Percentiles rank a stretch among this genome's conserved stretches.
These are phyloP conservation scores for Trematocara zebra DNA, from an alignment of 2,113 vertebrate species.

Conservation along the genomic window DNA sequence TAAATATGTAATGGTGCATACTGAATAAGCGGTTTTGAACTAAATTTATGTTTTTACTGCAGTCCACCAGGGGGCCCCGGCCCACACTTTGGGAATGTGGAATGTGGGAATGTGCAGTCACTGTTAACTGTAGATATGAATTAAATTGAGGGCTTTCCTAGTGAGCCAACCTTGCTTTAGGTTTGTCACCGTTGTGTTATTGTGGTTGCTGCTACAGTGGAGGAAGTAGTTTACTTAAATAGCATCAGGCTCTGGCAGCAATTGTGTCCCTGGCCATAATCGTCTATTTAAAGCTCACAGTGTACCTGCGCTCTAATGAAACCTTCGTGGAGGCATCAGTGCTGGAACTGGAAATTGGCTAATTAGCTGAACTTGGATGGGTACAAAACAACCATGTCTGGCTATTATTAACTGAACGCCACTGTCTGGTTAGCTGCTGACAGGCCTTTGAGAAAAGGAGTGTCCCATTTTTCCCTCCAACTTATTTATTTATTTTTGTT, in stretches of 20 bases:
- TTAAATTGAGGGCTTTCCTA: not conserved
- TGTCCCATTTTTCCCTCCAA: not conserved
- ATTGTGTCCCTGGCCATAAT: not conserved
- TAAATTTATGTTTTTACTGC: not conserved
- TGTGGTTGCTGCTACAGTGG: not conserved
- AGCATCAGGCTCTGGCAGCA: not conserved
- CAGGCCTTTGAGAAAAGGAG: constrained; percentile 21
- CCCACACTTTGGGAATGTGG: not conserved
- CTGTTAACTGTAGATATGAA: not conserved
- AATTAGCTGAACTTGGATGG: not conserved
- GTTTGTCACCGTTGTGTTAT: not conserved
- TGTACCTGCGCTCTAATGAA: constrained; percentile 4
- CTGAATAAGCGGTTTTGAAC: not conserved
- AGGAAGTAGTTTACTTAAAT: not conserved
- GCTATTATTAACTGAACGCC: constrained; percentile 57
- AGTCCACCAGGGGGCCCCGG: not conserved
- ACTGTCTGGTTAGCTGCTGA: constrained; percentile 36
- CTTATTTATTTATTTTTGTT: not conserved
- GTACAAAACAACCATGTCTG: constrained; percentile 40
- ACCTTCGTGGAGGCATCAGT: constrained; percentile 17
- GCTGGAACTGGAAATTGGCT: constrained; percentile 20
- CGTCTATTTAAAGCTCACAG: not conserved
- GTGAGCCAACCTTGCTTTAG: not conserved
- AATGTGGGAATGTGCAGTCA: not conserved
- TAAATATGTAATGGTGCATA: not conserved